phyloP scores from a whole-genome alignment of 2,113 vertebrate genomes.

The Lepisosteus osseus region DNA sequence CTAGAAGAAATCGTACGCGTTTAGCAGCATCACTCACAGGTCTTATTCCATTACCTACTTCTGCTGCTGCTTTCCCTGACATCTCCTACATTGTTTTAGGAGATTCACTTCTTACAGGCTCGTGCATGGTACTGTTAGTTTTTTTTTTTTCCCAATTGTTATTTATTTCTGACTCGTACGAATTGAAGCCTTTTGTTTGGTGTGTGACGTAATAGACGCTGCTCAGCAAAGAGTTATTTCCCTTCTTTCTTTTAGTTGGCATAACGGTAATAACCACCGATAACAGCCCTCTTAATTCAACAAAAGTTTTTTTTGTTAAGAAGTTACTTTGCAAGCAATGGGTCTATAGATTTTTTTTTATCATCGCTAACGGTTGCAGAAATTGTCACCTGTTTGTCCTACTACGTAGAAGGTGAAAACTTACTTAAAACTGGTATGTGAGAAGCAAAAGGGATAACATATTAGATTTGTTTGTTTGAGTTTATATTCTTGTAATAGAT shows the following conservation, averaged over 20 bases:
- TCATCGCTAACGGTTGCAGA: conserved; percentile 31
- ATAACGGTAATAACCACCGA: conserved; percentile 38
- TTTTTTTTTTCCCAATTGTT: conserved; percentile 41
- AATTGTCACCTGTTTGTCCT: conserved; percentile 33
- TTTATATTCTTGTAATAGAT: conserved; percentile 26
- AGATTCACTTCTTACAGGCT: conserved; percentile 70
- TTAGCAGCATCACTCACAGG: conserved; percentile 85
- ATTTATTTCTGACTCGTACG: conserved; percentile 20
- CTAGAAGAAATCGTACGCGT: conserved; percentile 75
- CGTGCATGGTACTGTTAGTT: conserved; percentile 77
- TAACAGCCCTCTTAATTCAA: conserved; percentile 37
- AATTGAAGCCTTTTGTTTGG: conserved; percentile 31
- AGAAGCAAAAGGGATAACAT: conserved; percentile 19
- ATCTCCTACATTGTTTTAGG: conserved; percentile 66
- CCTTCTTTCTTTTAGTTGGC: conserved; percentile 39
- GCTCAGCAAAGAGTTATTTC: conserved; percentile 38
- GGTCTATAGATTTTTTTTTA: conserved; percentile 19
- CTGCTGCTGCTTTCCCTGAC: conserved; percentile 75
- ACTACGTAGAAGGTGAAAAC: conserved; percentile 14
- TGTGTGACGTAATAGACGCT: conserved; percentile 29
- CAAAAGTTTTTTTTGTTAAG: conserved; percentile 57
- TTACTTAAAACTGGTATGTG: not conserved
- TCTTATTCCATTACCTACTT: conserved; percentile 85
- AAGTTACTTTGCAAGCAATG: conserved; percentile 50
- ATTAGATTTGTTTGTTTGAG: conserved; percentile 11